Evolutionary conservation across 2,113 vertebrate genomes (phyloP).

Genomic region (Ophthalmolycus amberensis): DNA sequence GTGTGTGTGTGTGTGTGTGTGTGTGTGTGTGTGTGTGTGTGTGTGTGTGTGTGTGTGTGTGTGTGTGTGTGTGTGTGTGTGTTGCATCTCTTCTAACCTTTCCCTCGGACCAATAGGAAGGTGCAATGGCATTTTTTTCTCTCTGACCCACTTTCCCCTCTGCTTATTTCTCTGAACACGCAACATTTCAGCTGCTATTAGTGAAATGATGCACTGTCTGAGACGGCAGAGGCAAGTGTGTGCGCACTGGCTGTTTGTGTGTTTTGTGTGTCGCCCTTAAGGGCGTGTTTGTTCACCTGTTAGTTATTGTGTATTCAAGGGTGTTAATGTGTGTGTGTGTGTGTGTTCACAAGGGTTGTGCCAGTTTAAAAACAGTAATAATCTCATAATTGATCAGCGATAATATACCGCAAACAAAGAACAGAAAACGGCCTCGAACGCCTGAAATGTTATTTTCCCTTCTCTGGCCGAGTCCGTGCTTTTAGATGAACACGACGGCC

Average conservation of each 20-base stretch:
- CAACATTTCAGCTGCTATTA: constrained; percentile 81
- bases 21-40: constrained; percentile 5
- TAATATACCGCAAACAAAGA: constrained; percentile 39
- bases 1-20: constrained; percentile 10
- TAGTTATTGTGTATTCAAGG: constrained; percentile 57
- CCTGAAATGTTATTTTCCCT: constrained; percentile 3
- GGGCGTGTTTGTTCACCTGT: constrained; percentile 68
- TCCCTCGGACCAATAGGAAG: constrained; percentile 69
- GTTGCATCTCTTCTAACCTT: constrained; percentile 69
- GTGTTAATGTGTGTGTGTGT: constrained; percentile 55
- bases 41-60: not conserved
- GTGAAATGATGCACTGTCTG: constrained; percentile 71
- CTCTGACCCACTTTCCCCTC: constrained; percentile 75
- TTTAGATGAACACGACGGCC: not conserved
- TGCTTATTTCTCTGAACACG: constrained; percentile 76
- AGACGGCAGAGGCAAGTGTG: constrained; percentile 23
- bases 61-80: constrained; percentile 48
- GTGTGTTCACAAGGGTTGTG: constrained; percentile 33
- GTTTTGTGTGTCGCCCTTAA: constrained; percentile 20
- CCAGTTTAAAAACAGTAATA: constrained; percentile 33
- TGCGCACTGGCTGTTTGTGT: constrained; percentile 6
- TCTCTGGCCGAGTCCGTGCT: not conserved
- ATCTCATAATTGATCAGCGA: constrained; percentile 44
- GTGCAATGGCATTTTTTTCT: constrained; percentile 63
- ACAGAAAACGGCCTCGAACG: constrained; percentile 4